Conservation (phyloP, 2,888 invertebrate species). For the Drosophila formosana region DNA sequence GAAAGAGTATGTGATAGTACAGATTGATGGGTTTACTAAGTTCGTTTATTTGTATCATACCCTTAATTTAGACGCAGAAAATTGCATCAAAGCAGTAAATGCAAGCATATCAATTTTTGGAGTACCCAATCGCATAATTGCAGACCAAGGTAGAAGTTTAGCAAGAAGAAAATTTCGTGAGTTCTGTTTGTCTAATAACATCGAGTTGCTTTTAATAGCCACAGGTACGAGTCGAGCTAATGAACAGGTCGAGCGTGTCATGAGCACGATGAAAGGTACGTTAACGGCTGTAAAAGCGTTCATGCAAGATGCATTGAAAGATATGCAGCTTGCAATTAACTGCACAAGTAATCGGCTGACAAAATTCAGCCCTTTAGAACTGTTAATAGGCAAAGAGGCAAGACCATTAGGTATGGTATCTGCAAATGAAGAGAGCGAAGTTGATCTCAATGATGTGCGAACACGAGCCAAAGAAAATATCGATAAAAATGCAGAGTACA, state of each 20-base stretch:
- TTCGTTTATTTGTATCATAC: background rate
- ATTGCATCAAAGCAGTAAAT: background rate
- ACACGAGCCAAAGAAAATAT: background rate
- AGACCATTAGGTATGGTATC: background rate
- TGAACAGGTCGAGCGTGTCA: background rate
- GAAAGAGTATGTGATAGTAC: background rate
- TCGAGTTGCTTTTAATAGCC: background rate
- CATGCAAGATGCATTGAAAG: too few relatives aligned
- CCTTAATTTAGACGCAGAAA: background rate
- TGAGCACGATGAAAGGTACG: background rate
- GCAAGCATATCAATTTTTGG: background rate
- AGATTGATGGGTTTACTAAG: background rate
- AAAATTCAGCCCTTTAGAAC: background rate
- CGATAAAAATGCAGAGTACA: background rate
- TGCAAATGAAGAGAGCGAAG: background rate
- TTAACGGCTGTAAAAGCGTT: conserved; percentile 1
- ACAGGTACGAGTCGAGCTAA: background rate
- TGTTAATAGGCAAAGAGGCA: conserved; percentile 2
- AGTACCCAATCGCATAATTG: background rate
- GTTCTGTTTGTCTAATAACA: background rate
- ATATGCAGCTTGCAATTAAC: too few relatives aligned
- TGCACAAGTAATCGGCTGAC: background rate
- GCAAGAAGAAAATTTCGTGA: background rate
- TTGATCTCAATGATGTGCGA: background rate
- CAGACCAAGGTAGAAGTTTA: background rate